Percentiles rank a stretch among this genome's conserved stretches.
phyloP scores from a whole-genome alignment of 1,140 invertebrate genomes.

The Chelonus insularis region DNA sequence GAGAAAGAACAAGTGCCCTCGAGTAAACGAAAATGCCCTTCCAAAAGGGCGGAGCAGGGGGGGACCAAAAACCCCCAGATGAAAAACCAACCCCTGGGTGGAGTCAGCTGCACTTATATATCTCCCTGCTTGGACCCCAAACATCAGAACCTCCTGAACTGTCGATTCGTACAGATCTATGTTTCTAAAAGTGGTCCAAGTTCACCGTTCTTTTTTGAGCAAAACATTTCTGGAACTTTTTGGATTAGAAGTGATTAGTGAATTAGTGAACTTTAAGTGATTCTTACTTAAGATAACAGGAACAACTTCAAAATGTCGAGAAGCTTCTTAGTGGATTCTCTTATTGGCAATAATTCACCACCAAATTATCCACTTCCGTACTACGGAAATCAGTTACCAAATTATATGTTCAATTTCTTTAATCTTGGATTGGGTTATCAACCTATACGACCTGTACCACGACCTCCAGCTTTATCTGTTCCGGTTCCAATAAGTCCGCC shows the following conservation, averaged over 20 bases:
- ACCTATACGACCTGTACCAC: slow-evolving; percentile 50
- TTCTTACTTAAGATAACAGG: too few relatives aligned
- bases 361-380: slow-evolving; percentile 52
- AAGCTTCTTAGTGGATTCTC: slow-evolving; percentile 74
- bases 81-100: slow-evolving; percentile 57
- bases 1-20: slow-evolving; percentile 10
- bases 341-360: slow-evolving; percentile 66
- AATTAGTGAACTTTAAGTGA: background rate
- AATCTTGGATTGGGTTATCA: slow-evolving; percentile 52
- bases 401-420: slow-evolving; percentile 57
- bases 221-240: too few relatives aligned
- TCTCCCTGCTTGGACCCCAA: slow-evolving; percentile 19
- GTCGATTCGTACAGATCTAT: slow-evolving; percentile 31
- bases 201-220: background rate
- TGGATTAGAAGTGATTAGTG: background rate
- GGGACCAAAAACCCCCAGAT: slow-evolving; percentile 38
- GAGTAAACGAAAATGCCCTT: slow-evolving; percentile 11
- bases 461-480: slow-evolving; percentile 40
- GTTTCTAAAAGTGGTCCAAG: slow-evolving; percentile 11
- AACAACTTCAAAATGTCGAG: slow-evolving; percentile 70
- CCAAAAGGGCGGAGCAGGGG: slow-evolving; percentile 49
- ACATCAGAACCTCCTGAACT: slow-evolving; percentile 42
- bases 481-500: slow-evolving; percentile 40
- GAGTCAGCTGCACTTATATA: slow-evolving; percentile 53
- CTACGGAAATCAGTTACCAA: slow-evolving; percentile 50